phyloP scores from a whole-genome alignment of 2,113 vertebrate species.

The Muntiacus muntjak region DNA sequence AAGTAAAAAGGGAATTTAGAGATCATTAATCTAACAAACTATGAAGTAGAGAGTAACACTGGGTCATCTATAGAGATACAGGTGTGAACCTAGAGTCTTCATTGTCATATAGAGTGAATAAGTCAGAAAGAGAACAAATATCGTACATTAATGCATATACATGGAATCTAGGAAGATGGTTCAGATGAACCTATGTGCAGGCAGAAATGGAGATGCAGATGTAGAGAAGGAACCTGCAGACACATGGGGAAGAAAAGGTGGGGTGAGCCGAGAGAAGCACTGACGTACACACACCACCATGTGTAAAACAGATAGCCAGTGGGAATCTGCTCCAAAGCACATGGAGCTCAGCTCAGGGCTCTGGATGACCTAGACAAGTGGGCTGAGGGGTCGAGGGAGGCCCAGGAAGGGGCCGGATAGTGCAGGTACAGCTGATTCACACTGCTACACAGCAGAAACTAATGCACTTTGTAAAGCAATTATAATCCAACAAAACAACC shows the following conservation, averaged over 20 bases:
- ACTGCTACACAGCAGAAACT: neutral
- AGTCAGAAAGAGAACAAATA: neutral
- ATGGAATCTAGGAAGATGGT: neutral
- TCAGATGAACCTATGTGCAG: neutral
- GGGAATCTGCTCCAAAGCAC: neutral
- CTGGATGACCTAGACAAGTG: neutral
- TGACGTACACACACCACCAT: accelerated
- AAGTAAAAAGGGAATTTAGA: neutral
- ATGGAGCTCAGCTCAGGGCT: neutral
- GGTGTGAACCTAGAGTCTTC: neutral
- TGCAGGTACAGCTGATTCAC: neutral
- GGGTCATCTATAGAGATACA: neutral
- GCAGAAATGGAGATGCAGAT: neutral
- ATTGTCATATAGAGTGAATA: neutral
- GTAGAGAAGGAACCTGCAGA: neutral
- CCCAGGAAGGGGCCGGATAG: neutral
- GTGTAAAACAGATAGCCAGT: accelerated
- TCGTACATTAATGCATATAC: neutral
- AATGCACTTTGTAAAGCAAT: neutral
- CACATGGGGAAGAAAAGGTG: neutral
- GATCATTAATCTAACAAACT: neutral
- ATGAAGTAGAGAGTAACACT: neutral
- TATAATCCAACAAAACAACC: neutral
- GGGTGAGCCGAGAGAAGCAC: neutral
- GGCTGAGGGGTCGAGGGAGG: neutral